A percentile compares a stretch with the other conserved stretches of the same genome.
phyloP scores from a whole-genome alignment of 2,113 vertebrate species.

The Zosterops japonicus region DNA sequence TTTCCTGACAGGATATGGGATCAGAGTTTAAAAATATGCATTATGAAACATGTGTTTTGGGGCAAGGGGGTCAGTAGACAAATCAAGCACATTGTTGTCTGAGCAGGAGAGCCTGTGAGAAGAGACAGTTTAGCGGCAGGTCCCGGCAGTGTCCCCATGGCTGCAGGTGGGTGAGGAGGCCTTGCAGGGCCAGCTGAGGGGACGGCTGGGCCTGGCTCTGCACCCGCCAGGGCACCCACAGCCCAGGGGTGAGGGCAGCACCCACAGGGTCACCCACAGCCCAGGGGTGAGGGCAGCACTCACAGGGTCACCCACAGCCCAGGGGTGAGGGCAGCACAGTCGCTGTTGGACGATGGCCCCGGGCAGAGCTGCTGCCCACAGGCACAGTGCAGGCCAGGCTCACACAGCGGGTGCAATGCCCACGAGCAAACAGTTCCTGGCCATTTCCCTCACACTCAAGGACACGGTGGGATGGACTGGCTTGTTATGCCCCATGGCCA shows the following conservation, averaged over 20 bases:
- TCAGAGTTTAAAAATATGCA: neutral
- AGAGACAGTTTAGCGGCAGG: neutral
- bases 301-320: accelerated
- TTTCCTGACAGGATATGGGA: constrained; percentile 64
- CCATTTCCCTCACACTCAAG: neutral
- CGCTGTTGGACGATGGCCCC: accelerated
- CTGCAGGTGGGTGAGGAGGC: neutral
- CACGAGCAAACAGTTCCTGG: accelerated
- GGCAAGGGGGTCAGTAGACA: neutral
- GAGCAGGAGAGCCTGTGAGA: neutral
- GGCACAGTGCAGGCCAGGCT: neutral
- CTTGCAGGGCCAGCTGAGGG: accelerated
- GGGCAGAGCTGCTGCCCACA: accelerated
- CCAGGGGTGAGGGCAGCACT: neutral
- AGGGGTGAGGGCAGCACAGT: neutral
- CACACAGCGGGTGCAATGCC: accelerated
- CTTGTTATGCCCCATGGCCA: accelerated
- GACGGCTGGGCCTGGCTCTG: accelerated
- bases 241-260: too few species aligned
- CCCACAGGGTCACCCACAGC: too few species aligned
- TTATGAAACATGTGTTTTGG: neutral
- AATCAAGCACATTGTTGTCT: constrained; percentile 37
- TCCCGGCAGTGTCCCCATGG: neutral
- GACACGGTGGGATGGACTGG: accelerated
- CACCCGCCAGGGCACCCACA: accelerated